Conservation (phyloP, 2,888 invertebrate genomes). For the Ephialtes manifestator region DNA sequence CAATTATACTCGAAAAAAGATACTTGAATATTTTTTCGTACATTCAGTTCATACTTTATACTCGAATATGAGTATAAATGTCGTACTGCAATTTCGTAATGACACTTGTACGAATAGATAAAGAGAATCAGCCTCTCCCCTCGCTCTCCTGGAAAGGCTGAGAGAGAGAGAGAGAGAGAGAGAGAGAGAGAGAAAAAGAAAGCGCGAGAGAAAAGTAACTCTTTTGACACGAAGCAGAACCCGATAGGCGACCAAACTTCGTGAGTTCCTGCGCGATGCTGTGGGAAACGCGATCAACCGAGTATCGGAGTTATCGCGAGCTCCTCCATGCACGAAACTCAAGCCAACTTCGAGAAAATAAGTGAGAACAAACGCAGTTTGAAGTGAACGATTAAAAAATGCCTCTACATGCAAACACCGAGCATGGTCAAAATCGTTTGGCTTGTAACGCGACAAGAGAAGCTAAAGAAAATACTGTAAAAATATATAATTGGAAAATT, state of each 20-base stretch:
- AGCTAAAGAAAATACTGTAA: neutral
- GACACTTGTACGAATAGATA: conserved; percentile 52
- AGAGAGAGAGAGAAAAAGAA: neutral
- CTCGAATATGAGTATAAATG: too few species aligned
- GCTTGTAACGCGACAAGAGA: neutral
- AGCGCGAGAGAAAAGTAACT: neutral
- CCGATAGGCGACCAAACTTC: conserved; percentile 5
- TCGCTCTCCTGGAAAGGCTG: neutral
- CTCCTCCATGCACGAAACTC: conserved; percentile 44
- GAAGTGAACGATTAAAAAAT: conserved; percentile 7
- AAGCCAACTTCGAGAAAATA: conserved; percentile 46
- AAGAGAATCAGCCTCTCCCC: conserved; percentile 15
- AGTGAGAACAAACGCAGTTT: neutral
- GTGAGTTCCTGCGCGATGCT: neutral
- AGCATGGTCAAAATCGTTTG: neutral
- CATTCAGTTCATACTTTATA: too few species aligned
- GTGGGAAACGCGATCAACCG: conserved; percentile 40
- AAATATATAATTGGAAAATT: too few species aligned
- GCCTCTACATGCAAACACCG: neutral
- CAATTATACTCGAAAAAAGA: too few species aligned
- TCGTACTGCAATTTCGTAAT: too few species aligned
- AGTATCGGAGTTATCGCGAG: conserved; percentile 42
- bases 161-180: conserved; percentile 1
- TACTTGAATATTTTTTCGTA: too few species aligned
- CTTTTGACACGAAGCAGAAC: conserved; percentile 10